phyloP scores from a whole-genome alignment of 2,797 vertebrate species.

The Diceros bicornis region DNA sequence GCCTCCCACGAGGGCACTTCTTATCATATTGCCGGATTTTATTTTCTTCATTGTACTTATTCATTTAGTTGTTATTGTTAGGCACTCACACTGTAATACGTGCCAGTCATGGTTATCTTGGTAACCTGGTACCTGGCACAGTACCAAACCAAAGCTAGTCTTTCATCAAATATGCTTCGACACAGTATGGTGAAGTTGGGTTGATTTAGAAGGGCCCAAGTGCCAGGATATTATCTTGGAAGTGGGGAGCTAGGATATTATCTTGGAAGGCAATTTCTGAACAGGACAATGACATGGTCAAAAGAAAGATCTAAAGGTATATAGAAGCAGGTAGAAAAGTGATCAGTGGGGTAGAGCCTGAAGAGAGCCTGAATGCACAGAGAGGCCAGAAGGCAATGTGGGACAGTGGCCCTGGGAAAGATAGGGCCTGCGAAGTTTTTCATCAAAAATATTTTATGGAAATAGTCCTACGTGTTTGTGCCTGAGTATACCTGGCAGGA shows the following conservation, averaged over 20 bases:
- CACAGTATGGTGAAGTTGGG: neutral
- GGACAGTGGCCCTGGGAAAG: neutral
- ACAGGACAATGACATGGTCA: rapidly evolving
- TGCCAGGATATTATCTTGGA: too few species aligned
- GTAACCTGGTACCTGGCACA: too few species aligned
- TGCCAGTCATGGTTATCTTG: rapidly evolving
- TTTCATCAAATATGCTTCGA: neutral
- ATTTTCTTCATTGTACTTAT: neutral
- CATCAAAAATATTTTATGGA: neutral
- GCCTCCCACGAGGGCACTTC: neutral
- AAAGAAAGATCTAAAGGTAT: neutral
- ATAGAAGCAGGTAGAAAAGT: neutral
- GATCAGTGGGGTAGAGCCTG: neutral
- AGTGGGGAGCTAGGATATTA: neutral
- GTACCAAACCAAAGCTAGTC: rapidly evolving
- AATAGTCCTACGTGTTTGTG: neutral
- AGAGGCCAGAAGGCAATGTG: too few species aligned
- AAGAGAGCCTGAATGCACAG: neutral
- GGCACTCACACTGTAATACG: neutral
- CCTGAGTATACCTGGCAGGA: neutral
- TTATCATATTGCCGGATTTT: too few species aligned
- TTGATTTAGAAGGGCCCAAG: neutral
- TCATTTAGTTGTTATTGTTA: too few species aligned
- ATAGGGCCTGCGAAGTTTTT: neutral
- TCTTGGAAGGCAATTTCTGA: neutral